These are phyloP conservation scores for Petrophora chlorosata DNA, from an alignment of 2,888 invertebrate genomes.

Conservation along the genomic window DNA sequence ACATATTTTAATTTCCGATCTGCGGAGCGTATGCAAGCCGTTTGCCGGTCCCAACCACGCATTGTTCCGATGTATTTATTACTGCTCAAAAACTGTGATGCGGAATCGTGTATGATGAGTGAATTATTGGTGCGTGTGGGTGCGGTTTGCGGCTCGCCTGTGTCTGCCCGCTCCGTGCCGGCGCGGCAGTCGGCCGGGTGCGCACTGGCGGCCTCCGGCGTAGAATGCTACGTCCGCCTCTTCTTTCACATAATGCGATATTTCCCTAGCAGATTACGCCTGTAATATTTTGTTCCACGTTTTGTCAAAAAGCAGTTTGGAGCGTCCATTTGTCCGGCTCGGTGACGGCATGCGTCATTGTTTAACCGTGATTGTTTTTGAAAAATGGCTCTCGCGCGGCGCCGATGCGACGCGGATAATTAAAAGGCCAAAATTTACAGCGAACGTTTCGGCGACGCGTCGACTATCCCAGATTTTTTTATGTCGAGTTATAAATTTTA, in stretches of 20 bases:
- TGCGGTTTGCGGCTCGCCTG: slow-evolving; percentile 30
- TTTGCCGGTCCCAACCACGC: slow-evolving; percentile 37
- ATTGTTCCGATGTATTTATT: slow-evolving; percentile 13
- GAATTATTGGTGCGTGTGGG: slow-evolving; percentile 26
- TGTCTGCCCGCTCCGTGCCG: not conserved
- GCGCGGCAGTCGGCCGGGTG: not conserved
- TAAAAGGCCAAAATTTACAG: slow-evolving; percentile 63
- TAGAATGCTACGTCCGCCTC: not conserved
- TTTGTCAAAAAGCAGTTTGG: not conserved
- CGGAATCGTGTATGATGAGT: slow-evolving; percentile 25
- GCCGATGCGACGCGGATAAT: slow-evolving; percentile 42
- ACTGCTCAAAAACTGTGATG: slow-evolving; percentile 20
- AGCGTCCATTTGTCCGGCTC: slow-evolving; percentile 13
- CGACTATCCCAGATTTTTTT: slow-evolving; percentile 42
- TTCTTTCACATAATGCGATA: not conserved
- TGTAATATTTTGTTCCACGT: not conserved
- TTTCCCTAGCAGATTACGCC: not conserved
- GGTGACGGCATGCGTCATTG: slow-evolving; percentile 63
- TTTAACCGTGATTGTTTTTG: slow-evolving; percentile 70
- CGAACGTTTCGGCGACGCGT: slow-evolving; percentile 47
- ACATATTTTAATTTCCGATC: not conserved
- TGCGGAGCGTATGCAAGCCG: slow-evolving; percentile 24
- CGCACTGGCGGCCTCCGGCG: not conserved
- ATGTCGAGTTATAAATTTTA: slow-evolving; percentile 43
- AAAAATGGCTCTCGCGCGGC: slow-evolving; percentile 53